Percentiles rank a stretch among this genome's conserved stretches.
phyloP scores from a whole-genome alignment of 1,140 invertebrate species.

The Bombus turneri region DNA sequence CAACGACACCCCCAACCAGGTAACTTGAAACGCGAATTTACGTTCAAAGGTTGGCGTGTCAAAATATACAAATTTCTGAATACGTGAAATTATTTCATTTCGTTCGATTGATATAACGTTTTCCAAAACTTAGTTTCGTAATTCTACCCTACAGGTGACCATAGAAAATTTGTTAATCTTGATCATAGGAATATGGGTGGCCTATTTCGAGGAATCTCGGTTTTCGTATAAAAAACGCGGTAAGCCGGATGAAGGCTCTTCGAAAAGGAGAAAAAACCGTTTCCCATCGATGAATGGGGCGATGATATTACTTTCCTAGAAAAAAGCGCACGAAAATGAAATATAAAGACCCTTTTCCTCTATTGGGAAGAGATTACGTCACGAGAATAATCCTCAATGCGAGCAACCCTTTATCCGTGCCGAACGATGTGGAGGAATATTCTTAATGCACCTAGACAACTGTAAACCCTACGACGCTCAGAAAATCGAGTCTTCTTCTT shows the following conservation, averaged over 20 bases:
- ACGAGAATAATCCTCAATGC: conserved; percentile 32
- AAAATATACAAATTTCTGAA: too few species aligned
- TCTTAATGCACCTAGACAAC: background rate
- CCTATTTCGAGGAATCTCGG: background rate
- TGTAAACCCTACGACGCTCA: background rate
- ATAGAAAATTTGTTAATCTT: background rate
- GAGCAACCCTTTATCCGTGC: conserved; percentile 7
- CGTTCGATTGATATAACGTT: background rate
- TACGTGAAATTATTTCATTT: background rate
- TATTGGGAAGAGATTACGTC: conserved; percentile 48
- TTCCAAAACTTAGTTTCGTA: background rate
- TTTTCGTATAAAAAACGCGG: background rate
- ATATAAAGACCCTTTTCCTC: background rate
- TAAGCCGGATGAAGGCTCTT: too few species aligned
- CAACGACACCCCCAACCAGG: too few species aligned
- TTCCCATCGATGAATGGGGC: conserved; percentile 1
- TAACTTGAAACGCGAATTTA: too few species aligned
- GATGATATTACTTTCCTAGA: conserved; percentile 12
- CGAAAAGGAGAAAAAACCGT: background rate
- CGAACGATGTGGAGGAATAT: background rate
- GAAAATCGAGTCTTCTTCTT: background rate
- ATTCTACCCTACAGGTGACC: background rate
- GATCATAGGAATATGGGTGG: background rate
- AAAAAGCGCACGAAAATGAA: background rate
- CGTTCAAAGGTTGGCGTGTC: too few species aligned